These are phyloP conservation scores for Lithophane ornitopus DNA, from an alignment of 2,888 invertebrate species.

Conservation along the genomic window DNA sequence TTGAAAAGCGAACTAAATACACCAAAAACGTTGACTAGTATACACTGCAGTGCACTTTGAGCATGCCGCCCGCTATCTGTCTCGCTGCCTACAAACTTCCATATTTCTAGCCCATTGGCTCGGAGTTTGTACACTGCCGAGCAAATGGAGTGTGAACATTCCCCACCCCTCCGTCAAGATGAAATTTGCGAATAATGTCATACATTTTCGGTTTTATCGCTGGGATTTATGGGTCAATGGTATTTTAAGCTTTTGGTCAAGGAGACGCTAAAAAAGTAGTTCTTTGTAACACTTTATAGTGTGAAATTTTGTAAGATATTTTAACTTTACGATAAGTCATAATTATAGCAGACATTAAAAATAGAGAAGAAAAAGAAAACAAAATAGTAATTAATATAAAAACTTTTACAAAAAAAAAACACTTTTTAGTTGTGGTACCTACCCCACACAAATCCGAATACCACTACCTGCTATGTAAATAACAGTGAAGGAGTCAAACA, in stretches of 20 bases:
- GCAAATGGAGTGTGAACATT: conserved; percentile 75
- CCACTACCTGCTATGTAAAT: too few species aligned
- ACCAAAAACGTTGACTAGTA: neutral
- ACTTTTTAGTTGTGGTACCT: too few species aligned
- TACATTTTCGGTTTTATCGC: conserved; percentile 36
- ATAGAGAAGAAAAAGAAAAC: too few species aligned
- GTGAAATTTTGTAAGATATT: too few species aligned
- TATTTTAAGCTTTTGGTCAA: conserved; percentile 29
- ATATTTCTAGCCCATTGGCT: conserved; percentile 74
- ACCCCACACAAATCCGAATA: too few species aligned
- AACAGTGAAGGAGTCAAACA: too few species aligned
- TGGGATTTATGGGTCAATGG: conserved; percentile 20
- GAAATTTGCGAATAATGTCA: conserved; percentile 61
- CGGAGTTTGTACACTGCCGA: conserved; percentile 66
- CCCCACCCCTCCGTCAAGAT: conserved; percentile 55
- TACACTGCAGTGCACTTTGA: conserved; percentile 56
- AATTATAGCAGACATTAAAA: too few species aligned
- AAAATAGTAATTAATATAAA: too few species aligned
- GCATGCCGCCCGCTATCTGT: conserved; percentile 50
- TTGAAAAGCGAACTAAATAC: conserved; percentile 7
- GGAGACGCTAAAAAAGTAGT: neutral
- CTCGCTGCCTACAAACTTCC: conserved; percentile 60
- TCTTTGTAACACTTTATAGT: neutral
- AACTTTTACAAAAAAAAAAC: too few species aligned
- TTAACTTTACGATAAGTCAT: too few species aligned